Evolutionary conservation across 2,797 vertebrate species (phyloP).

Genomic region (Sebastes steindachneri): DNA sequence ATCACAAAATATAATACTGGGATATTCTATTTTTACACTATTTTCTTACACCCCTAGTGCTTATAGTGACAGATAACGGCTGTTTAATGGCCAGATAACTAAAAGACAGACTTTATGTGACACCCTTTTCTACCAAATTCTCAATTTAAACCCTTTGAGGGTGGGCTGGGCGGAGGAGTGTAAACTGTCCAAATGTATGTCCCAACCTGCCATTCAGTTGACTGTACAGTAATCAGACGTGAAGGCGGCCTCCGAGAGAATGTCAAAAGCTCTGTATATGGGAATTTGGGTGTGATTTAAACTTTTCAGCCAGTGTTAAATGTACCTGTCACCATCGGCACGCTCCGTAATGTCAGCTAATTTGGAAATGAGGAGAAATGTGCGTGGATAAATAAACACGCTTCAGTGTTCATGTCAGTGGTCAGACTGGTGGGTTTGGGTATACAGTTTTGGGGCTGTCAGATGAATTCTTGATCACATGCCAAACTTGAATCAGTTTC

Average conservation of each 20-base stretch:
- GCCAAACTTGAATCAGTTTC: conserved; percentile 55
- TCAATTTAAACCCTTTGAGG: conserved; percentile 21
- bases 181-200: conserved; percentile 2
- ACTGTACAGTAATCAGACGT: conserved; percentile 59
- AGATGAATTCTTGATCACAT: conserved; percentile 50
- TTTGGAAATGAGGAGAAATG: conserved; percentile 65
- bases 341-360: conserved; percentile 62
- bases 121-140: conserved; percentile 10
- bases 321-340: conserved; percentile 75
- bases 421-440: conserved; percentile 39
- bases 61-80: no score
- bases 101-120: conserved; percentile 22
- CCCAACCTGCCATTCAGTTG: conserved; percentile 46
- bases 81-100: no score
- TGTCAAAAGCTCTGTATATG: conserved; percentile 48
- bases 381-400: conserved; percentile 72
- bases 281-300: conserved; percentile 60
- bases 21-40: no score
- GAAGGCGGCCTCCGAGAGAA: conserved; percentile 50
- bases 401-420: conserved; percentile 41
- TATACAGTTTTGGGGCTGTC: conserved; percentile 37
- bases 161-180: conserved; percentile 1
- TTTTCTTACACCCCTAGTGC: no score
- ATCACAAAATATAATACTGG: no score
- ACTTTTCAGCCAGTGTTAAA: conserved; percentile 68